Evolutionary conservation across 2,797 vertebrate genomes (phyloP), one percentile per base, ranked within the genome.

Genomic region (Morus bassanus): DNA sequence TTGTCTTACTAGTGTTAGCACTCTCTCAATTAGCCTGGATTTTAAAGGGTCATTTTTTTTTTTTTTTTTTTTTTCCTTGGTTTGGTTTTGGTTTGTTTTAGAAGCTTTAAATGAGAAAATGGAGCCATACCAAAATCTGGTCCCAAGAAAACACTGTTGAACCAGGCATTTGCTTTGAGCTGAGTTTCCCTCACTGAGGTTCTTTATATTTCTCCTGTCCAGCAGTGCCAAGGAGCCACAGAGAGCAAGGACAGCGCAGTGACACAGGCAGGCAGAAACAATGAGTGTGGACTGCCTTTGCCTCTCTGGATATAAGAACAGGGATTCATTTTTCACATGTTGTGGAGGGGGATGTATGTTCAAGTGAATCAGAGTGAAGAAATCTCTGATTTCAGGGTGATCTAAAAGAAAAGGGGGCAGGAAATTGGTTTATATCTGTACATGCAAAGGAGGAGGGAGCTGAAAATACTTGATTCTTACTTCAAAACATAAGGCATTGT

Each of bases 1-100:
- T 94, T 92, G 78, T 93, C 86, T 96, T 81, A 46, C 19, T 61
- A 51, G 78, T 96, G 83, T 95, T 95, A 95, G 81, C 86, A 84
- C 80, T 95, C 96, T 87, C 43, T 90, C 77, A 95, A 90, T 90
- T 83, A 95, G 68, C 41, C 91, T 60, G 46, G 54, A 37, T 77
- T 88, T 88, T 88, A 82, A 93, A 95, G 90, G 83, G 61, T 88
- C 69, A 50, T 59, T 30, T 56, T 72, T 41, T 22, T 15, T 24
- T 41, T n/a, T n/a, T n/a, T 54, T 59, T 30, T 56, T 72, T 41
- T 22, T 15, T 24, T 41, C 17, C 46, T 77, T 63, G 33, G 27
- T 41, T 37, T 43, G 27, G 7, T 50, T 80, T 91, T 65, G 50
- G 39, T 74, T 91, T 90, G 74, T 5, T 92, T 85, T 57, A 89